phyloP scores from a whole-genome alignment of 2,888 invertebrate genomes.

The Emmelina monodactyla region DNA sequence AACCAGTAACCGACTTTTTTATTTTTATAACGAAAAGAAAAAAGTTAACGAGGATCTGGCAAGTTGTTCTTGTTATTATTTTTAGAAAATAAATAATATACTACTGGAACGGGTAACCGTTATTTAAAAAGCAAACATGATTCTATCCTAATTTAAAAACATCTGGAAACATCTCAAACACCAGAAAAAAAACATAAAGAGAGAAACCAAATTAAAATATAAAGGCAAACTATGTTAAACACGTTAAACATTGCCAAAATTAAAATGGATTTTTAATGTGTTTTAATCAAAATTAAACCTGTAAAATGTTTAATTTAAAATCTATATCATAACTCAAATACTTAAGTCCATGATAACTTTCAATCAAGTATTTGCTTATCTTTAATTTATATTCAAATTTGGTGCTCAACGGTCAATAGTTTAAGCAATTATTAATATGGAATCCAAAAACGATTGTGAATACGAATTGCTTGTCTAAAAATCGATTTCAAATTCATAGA shows the following conservation, averaged over 20 bases:
- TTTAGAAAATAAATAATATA: slow-evolving; percentile 26
- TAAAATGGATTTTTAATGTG: no score
- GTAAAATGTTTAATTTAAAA: no score
- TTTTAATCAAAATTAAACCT: no score
- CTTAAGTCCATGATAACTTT: no score
- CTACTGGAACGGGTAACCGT: neutral
- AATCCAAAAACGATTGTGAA: slow-evolving; percentile 41
- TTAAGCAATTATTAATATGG: slow-evolving; percentile 17
- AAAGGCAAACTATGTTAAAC: no score
- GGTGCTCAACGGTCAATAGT: slow-evolving; percentile 4
- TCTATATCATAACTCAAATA: no score
- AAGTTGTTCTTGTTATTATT: slow-evolving; percentile 16
- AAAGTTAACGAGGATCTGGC: slow-evolving; percentile 41
- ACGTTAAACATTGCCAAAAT: no score
- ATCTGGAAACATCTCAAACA: no score
- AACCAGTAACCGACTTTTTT: slow-evolving; percentile 45
- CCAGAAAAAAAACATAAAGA: no score
- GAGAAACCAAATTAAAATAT: no score
- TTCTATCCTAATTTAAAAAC: no score
- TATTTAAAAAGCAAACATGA: slow-evolving; percentile 1
- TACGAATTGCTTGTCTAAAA: slow-evolving; percentile 38
- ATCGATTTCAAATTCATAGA: slow-evolving; percentile 22
- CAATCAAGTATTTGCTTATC: slow-evolving; percentile 29
- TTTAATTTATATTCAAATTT: slow-evolving; percentile 39
- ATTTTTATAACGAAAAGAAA: slow-evolving; percentile 22